These are phyloP conservation scores for Leuciscus waleckii DNA, from an alignment of 2,797 vertebrate species.

Conservation along the genomic window DNA sequence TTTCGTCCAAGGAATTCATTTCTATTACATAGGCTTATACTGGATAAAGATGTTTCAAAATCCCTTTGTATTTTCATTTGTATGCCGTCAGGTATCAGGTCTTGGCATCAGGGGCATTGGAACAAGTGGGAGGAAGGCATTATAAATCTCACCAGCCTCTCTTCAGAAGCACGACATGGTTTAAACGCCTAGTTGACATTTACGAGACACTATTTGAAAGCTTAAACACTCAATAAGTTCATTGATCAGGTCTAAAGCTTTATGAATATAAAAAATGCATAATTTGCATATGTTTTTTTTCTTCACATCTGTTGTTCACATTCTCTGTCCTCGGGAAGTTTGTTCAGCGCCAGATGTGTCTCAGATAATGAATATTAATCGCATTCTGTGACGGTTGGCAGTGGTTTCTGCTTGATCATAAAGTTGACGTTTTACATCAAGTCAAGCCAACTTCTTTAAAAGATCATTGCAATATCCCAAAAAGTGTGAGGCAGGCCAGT, in stretches of 20 bases:
- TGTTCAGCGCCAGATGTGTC: conserved; percentile 13
- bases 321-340: neutral
- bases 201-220: neutral
- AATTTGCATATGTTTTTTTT: neutral
- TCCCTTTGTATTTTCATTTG: conserved; percentile 4
- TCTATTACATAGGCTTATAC: neutral
- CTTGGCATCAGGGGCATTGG: neutral
- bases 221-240: neutral
- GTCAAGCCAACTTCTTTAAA: neutral
- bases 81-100: neutral
- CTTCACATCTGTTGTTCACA: neutral
- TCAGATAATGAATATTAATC: conserved; percentile 29
- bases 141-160: conserved; percentile 12
- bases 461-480: neutral
- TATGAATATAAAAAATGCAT: neutral
- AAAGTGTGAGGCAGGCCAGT: neutral
- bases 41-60: neutral
- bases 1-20: neutral
- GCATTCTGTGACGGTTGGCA: conserved; percentile 14
- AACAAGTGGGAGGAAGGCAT: conserved; percentile 4
- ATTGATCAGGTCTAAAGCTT: neutral
- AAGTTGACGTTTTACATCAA: neutral
- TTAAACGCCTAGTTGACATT: conserved; percentile 17
- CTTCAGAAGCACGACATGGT: neutral
- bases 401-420: neutral